These are phyloP conservation scores for Ceratina japonica DNA, from an alignment of 1,140 invertebrate species.

Conservation along the genomic window DNA sequence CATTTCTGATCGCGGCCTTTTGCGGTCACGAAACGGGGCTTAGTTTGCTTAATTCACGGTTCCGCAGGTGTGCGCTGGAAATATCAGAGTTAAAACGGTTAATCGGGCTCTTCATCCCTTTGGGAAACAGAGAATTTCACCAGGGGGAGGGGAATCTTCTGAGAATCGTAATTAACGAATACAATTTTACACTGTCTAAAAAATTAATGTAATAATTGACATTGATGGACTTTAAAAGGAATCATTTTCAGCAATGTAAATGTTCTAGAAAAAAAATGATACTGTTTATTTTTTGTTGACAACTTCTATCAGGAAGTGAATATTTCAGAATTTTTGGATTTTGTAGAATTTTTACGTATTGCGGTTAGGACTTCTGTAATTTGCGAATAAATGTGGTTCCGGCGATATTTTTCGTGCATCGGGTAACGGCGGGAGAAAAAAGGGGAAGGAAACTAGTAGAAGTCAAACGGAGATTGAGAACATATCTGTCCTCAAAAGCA, in stretches of 20 bases:
- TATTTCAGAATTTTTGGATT: no score
- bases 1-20: slow-evolving; percentile 55
- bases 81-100: slow-evolving; percentile 33
- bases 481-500: slow-evolving; percentile 51
- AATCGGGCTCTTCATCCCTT: background rate
- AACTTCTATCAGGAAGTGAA: no score
- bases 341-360: no score
- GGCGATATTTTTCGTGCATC: background rate
- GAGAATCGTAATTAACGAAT: slow-evolving; percentile 33
- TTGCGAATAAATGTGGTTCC: background rate
- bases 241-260: no score
- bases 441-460: background rate
- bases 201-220: no score
- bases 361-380: background rate
- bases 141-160: background rate
- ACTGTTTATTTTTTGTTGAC: no score
- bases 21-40: slow-evolving; percentile 43
- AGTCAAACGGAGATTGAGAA: slow-evolving; percentile 42
- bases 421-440: slow-evolving; percentile 11
- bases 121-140: background rate
- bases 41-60: slow-evolving; percentile 48
- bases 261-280: no score
- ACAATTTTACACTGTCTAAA: background rate
- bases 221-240: no score
- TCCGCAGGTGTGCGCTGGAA: slow-evolving; percentile 10